Conservation (phyloP, 35 echinoderm and acorn worm species). For the Apostichopus californicus region DNA sequence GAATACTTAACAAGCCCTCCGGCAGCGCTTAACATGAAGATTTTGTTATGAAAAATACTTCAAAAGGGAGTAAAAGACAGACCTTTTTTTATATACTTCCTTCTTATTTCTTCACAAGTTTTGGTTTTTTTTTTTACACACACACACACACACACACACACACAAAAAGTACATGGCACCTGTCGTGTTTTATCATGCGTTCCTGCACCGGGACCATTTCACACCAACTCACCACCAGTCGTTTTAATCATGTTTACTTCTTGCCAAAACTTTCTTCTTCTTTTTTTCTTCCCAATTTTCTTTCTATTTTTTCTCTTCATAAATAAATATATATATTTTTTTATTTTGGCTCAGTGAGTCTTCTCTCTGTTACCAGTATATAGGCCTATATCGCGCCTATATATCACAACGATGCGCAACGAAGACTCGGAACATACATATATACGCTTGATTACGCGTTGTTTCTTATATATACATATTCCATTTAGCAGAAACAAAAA, state of each 20-base stretch:
- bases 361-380: too few species aligned
- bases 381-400: too few species aligned
- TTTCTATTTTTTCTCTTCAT: not conserved
- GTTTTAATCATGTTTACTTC: too few species aligned
- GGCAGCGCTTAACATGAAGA: conserved; percentile 50
- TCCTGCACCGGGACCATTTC: conserved; percentile 21
- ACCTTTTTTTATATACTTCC: not conserved
- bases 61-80: conserved; percentile 1
- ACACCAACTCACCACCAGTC: not conserved
- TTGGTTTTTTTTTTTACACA: not conserved
- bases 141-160: too few species aligned
- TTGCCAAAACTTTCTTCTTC: too few species aligned
- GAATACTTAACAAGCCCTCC: conserved; percentile 26
- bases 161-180: conserved; percentile 36
- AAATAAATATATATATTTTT: not conserved
- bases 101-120: not conserved
- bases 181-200: conserved; percentile 23
- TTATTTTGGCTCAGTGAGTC: too few species aligned
- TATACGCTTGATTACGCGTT: conserved; percentile 42
- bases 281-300: not conserved
- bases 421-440: not conserved
- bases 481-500: not conserved
- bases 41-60: conserved; percentile 43
- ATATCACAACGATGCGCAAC: too few species aligned
- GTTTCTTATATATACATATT: not conserved